These are phyloP conservation scores for Pristionchus entomophagus DNA, from an alignment of 2,888 invertebrate genomes.

Conservation along the genomic window DNA sequence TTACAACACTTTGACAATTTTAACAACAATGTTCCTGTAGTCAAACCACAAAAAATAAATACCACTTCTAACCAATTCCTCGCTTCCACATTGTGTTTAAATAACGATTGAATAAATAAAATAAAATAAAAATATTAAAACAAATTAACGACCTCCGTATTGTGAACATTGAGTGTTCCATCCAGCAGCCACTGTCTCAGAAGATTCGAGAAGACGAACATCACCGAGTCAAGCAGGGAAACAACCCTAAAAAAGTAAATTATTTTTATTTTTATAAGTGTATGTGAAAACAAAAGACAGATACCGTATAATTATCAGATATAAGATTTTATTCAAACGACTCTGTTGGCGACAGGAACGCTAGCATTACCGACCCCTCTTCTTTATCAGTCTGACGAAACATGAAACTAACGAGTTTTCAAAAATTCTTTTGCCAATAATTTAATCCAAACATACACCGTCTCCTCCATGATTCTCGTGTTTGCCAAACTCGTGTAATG, in stretches of 20 bases:
- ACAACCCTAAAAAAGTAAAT: not conserved
- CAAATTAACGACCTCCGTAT: conserved; percentile 31
- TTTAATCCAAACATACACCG: not conserved
- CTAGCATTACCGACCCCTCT: too few species aligned
- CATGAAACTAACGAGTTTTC: too few species aligned
- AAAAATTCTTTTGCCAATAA: not conserved
- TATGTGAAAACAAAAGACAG: too few species aligned
- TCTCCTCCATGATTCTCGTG: conserved; percentile 11
- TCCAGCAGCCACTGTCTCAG: conserved; percentile 40
- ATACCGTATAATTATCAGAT: too few species aligned
- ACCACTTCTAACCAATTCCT: too few species aligned
- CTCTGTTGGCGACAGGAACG: not conserved
- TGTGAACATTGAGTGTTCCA: conserved; percentile 45
- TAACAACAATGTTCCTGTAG: too few species aligned
- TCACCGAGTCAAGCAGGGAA: not conserved
- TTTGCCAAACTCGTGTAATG: conserved; percentile 2
- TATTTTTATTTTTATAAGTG: not conserved
- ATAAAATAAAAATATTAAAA: not conserved
- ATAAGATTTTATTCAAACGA: not conserved
- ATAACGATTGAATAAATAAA: not conserved
- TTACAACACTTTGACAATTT: too few species aligned
- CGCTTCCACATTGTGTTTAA: too few species aligned
- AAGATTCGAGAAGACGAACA: conserved; percentile 44
- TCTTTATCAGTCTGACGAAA: too few species aligned
- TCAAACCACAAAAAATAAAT: too few species aligned